Evolutionary conservation across 1,140 invertebrate genomes (phyloP), one percentile per base, ranked within the genome.

Genomic region (Ectropis grisescens): DNA sequence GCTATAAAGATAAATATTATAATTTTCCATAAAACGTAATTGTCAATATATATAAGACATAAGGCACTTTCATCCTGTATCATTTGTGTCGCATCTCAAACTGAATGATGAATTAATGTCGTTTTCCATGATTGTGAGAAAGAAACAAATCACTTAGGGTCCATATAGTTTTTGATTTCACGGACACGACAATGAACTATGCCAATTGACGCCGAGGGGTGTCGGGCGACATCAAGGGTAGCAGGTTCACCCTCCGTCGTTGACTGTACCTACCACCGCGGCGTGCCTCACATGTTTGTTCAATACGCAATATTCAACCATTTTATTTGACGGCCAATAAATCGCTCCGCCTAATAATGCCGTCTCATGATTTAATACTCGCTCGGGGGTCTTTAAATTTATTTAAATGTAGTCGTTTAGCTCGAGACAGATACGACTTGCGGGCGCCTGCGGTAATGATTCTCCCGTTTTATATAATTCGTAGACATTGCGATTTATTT

Each of bases 261-360:
- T 29, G 27, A 32, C 24, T 13, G 13, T n/a, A 14, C 13, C 13
- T n/a, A 13, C n/a, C 8, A 27, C 25, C 41, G 9, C 11, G 13
- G 10, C 3, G 10, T 29, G 15, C 28, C 13, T 7, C 29, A 26
- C 8, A 26, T 50, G 43, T 55, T 47, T 47, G 33, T 33, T 49
- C 41, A 37, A 48, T 47, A 39, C 25, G 26, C 37, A 36, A 41
- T 37, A 33, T 38, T 30, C 24, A 24, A 41, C 19, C 15, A 30
- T 46, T 48, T 41, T 29, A 37, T 47, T 47, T 32, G 37, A 36
- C 40, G 27, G 23, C 16, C 36, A 44, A 52, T 52, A 47, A 47
- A 52, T 47, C 25, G 19, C 23, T 8, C 5, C 19, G 16, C 23
- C 34, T 39, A 38, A 39, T 41, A 44, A 33, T 32, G 34, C 25